phyloP scores from a whole-genome alignment of 1,140 invertebrate species.

The Drosophila lini region DNA sequence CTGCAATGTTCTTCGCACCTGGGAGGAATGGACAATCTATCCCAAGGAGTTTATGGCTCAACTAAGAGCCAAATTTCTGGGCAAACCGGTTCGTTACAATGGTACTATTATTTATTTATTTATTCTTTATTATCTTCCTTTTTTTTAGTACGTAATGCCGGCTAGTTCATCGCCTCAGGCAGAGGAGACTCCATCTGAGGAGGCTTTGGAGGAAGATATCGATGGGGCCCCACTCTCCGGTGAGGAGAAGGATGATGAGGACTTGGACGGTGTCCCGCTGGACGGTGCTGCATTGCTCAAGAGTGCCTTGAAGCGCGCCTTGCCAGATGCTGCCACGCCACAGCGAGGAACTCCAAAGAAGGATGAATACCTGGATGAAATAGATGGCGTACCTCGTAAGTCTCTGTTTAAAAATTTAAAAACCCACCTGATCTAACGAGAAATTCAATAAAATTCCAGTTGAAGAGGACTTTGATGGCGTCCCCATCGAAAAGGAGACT shows the following conservation, averaged over 20 bases:
- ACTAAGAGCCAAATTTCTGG: constrained; percentile 96
- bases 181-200: constrained; percentile 60
- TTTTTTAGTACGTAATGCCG: constrained; percentile 33
- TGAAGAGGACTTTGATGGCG: constrained; percentile 94
- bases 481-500: constrained; percentile 88
- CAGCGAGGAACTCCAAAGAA: constrained; percentile 57
- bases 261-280: constrained; percentile 91
- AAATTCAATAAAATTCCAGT: constrained; percentile 85
- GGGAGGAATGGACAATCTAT: constrained; percentile 99
- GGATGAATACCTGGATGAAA: constrained; percentile 87
- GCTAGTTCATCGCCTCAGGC: constrained; percentile 38
- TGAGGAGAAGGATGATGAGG: constrained; percentile 88
- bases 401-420: neutral
- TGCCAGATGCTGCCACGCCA: constrained; percentile 67
- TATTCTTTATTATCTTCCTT: neutral
- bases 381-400: constrained; percentile 91
- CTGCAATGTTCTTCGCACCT: constrained; percentile 96
- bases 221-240: constrained; percentile 89
- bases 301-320: constrained; percentile 87
- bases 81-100: constrained; percentile 81
- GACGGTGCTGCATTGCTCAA: constrained; percentile 92
- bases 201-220: constrained; percentile 85
- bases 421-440: neutral
- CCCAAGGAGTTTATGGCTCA: constrained; percentile 96
- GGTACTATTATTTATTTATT: neutral